These are phyloP conservation scores for Aphyosemion australe DNA, from an alignment of 2,113 vertebrate species.

Conservation along the genomic window DNA sequence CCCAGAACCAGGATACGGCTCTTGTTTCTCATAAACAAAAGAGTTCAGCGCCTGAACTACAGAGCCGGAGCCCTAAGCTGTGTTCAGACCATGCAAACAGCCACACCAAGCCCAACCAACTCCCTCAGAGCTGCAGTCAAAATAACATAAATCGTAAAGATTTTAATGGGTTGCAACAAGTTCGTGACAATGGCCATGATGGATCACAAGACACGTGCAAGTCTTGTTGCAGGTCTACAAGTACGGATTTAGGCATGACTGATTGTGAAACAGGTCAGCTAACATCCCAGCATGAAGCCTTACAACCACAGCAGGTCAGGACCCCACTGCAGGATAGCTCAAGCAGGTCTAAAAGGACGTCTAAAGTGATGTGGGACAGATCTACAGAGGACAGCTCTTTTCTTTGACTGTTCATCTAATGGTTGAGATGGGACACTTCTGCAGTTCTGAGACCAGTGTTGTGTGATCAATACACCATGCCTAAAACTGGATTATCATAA, in stretches of 20 bases:
- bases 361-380: conserved; percentile 58
- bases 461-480: neutral
- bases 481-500: neutral
- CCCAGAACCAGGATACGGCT: conserved; percentile 55
- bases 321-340: neutral
- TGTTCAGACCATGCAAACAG: conserved; percentile 15
- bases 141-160: conserved; percentile 3
- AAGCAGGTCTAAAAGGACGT: conserved; percentile 20
- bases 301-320: conserved; percentile 18
- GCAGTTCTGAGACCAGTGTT: conserved; percentile 1
- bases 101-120: neutral
- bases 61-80: neutral
- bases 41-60: neutral
- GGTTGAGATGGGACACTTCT: neutral
- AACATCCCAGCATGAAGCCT: conserved; percentile 3
- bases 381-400: conserved; percentile 54
- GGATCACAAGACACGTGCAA: conserved; percentile 23
- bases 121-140: conserved; percentile 4
- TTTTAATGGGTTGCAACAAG: conserved; percentile 5
- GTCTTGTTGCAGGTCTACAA: conserved; percentile 6
- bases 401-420: conserved; percentile 35
- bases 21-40: conserved; percentile 36
- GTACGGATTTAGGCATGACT: conserved; percentile 7
- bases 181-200: neutral
- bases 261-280: conserved; percentile 19